phyloP scores from a whole-genome alignment of 30 jellyfish, hydroid and myxozoan species.

The Morbakka virulenta region DNA sequence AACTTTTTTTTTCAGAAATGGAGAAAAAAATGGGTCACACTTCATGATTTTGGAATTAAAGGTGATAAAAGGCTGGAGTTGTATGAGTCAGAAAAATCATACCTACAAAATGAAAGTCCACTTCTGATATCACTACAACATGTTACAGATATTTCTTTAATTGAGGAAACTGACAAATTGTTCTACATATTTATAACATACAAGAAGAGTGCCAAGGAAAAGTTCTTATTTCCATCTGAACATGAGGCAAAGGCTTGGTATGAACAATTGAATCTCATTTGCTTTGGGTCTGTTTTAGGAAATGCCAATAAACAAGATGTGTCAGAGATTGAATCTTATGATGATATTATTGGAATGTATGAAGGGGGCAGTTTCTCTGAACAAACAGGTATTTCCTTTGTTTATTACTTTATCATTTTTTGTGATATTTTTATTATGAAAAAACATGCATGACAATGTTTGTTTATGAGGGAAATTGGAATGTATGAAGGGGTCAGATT shows the following conservation, averaged over 20 bases:
- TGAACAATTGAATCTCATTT: conserved; percentile 30
- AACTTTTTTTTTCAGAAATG: conserved; percentile 35
- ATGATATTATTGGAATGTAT: too few relatives aligned
- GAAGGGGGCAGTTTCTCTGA: too few relatives aligned
- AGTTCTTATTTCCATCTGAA: conserved; percentile 14
- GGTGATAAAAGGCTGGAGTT: conserved; percentile 1
- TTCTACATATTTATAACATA: background rate
- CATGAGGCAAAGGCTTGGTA: conserved; percentile 38
- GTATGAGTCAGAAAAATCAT: conserved; percentile 19
- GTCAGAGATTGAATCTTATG: too few relatives aligned
- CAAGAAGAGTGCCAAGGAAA: background rate
- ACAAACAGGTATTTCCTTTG: too few relatives aligned
- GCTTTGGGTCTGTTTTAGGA: conserved; percentile 41
- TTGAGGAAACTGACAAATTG: background rate
- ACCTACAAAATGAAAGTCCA: background rate
- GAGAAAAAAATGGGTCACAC: conserved; percentile 45
- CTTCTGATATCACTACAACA: conserved; percentile 3
- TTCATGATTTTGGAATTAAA: background rate
- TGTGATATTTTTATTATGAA: too few relatives aligned
- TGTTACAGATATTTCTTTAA: conserved; percentile 1
- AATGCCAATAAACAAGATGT: conserved; percentile 5
- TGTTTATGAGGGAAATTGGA: too few relatives aligned
- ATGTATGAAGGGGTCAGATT: too few relatives aligned
- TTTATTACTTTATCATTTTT: too few relatives aligned
- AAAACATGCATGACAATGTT: too few relatives aligned